These are phyloP conservation scores for Drosophila testacea DNA, from an alignment of 2,888 invertebrate species.

Conservation along the genomic window DNA sequence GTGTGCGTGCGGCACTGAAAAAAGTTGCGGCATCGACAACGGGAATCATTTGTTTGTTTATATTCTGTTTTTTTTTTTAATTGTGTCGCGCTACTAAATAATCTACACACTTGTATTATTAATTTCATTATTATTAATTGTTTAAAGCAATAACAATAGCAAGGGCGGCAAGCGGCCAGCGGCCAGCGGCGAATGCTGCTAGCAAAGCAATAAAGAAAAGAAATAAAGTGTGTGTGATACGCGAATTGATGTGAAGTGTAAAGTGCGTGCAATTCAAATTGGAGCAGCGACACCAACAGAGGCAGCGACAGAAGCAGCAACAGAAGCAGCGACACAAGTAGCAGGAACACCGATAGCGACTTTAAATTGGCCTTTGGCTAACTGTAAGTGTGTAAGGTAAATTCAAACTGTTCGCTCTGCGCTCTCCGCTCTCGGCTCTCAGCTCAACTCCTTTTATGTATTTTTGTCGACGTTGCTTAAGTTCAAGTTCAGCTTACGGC, in stretches of 20 bases:
- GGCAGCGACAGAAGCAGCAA: conserved; percentile 4
- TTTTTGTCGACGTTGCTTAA: conserved; percentile 40
- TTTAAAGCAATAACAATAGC: conserved; percentile 28
- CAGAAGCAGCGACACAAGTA: too few species aligned
- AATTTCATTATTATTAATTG: conserved; percentile 57
- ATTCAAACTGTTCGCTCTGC: conserved; percentile 7
- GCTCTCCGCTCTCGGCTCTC: neutral
- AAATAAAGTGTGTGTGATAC: conserved; percentile 66
- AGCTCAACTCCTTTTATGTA: conserved; percentile 11
- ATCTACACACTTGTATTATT: conserved; percentile 33
- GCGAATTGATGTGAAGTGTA: conserved; percentile 58
- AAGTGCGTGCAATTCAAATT: conserved; percentile 58
- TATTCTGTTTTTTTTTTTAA: conserved; percentile 21
- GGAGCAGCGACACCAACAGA: conserved; percentile 44
- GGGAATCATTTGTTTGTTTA: conserved; percentile 8
- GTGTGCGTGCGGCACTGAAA: conserved; percentile 11
- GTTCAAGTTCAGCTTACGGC: conserved; percentile 57
- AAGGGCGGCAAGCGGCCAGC: conserved; percentile 26
- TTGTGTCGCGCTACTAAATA: conserved; percentile 55
- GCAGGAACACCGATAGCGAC: conserved; percentile 1
- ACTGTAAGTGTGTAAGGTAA: conserved; percentile 34
- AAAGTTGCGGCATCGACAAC: conserved; percentile 21
- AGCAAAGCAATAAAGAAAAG: conserved; percentile 25
- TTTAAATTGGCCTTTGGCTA: conserved; percentile 21
- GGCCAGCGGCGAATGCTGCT: conserved; percentile 17